A percentile compares a stretch with the other conserved stretches of the same genome.
Evolutionary conservation across 2,888 invertebrate genomes (phyloP).

Genomic region (Timandra comae): DNA sequence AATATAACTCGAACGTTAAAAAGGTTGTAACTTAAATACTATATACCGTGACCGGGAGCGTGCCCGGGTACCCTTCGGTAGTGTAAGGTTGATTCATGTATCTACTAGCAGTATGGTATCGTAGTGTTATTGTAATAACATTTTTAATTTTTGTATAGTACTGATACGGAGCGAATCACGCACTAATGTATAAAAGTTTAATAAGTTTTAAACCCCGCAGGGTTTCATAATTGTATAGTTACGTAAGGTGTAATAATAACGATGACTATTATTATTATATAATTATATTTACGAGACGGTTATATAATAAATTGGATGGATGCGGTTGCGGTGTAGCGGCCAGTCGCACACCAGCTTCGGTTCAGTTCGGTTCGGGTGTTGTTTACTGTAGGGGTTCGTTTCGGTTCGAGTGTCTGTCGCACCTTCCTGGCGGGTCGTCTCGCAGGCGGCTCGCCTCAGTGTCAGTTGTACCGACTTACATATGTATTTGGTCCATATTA

Average conservation of each 20-base stretch:
- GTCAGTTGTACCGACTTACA: no score
- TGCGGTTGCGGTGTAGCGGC: no score
- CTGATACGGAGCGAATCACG: slow-evolving; percentile 47
- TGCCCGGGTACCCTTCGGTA: slow-evolving; percentile 55
- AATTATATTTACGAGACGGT: no score
- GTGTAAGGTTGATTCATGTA: slow-evolving; percentile 71
- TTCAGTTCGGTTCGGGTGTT: no score
- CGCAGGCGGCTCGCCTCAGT: no score
- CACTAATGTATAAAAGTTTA: slow-evolving; percentile 62
- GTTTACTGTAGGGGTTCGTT: no score
- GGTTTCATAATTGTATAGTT: slow-evolving; percentile 63
- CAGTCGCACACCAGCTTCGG: no score
- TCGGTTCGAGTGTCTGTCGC: no score
- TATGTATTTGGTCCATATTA: no score
- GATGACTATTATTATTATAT: slow-evolving; percentile 28
- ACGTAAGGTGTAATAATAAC: slow-evolving; percentile 62
- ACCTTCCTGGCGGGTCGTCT: no score
- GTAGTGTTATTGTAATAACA: slow-evolving; percentile 69
- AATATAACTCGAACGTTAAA: slow-evolving; percentile 60
- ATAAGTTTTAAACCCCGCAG: slow-evolving; percentile 55
- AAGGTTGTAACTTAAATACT: slow-evolving; percentile 72
- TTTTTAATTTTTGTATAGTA: slow-evolving; percentile 77
- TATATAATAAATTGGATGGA: no score
- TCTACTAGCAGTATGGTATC: slow-evolving; percentile 67
- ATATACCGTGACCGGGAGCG: slow-evolving; percentile 53